Percentiles rank a stretch among this genome's conserved stretches.
Evolutionary conservation across 1,140 invertebrate genomes (phyloP).

Genomic region (Megalopta genalis): DNA sequence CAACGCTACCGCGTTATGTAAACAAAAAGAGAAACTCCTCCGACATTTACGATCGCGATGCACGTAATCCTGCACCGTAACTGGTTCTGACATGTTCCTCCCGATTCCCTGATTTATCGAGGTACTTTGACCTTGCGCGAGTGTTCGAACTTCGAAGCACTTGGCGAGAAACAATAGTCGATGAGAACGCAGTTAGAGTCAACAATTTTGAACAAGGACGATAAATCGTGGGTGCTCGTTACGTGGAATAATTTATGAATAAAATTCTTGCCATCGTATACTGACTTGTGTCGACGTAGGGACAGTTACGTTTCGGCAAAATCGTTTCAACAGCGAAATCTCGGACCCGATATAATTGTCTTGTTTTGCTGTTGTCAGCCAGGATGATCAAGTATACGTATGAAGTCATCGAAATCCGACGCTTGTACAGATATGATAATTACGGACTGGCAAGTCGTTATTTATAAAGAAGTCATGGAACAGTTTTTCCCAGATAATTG

Average conservation of each 20-base stretch:
- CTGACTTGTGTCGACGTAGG: background rate
- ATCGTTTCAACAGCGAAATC: background rate
- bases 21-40: slow-evolving; percentile 35
- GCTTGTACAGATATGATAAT: background rate
- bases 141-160: too few species aligned
- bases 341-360: background rate
- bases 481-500: too few species aligned
- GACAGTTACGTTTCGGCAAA: slow-evolving; percentile 3
- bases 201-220: too few species aligned
- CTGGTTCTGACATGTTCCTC: background rate
- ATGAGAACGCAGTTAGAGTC: too few species aligned
- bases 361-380: background rate
- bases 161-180: too few species aligned
- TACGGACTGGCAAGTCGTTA: background rate
- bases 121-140: background rate
- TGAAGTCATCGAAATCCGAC: background rate
- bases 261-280: background rate
- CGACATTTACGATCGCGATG: slow-evolving; percentile 1
- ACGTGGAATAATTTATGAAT: background rate
- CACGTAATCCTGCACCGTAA: background rate
- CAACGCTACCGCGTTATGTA: slow-evolving; percentile 22
- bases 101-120: background rate
- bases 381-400: background rate
- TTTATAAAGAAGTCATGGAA: background rate
- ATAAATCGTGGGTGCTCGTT: background rate